Evolutionary conservation across 2,888 invertebrate species (phyloP).

Genomic region (Autographa pulchrina): DNA sequence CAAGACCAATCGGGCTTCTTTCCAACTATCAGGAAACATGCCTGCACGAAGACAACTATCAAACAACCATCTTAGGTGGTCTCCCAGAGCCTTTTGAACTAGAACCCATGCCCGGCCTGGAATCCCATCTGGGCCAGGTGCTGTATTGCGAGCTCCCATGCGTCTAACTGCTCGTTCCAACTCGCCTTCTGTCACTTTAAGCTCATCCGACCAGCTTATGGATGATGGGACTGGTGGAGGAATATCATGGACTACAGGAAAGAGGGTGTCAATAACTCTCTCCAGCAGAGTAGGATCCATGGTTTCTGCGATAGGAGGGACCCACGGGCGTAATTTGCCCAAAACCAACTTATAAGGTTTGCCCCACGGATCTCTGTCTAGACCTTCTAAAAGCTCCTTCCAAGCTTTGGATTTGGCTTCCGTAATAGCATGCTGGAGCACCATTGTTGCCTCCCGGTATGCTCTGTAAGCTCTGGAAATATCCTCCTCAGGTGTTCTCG

Average conservation of each 20-base stretch:
- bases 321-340: background rate
- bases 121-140: background rate
- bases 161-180: background rate
- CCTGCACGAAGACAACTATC: background rate
- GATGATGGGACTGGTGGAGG: too few relatives aligned
- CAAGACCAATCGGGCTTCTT: background rate
- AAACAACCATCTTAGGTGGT: background rate
- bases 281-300: background rate
- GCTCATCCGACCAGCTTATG: too few relatives aligned
- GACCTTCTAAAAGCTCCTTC: background rate
- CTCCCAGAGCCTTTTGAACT: background rate
- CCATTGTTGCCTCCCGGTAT: background rate
- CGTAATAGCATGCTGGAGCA: background rate
- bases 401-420: too few relatives aligned
- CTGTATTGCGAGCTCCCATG: background rate
- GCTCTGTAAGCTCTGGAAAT: conserved; percentile 1
- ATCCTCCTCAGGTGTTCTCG: background rate
- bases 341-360: background rate
- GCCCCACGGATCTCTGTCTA: too few relatives aligned
- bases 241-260: too few relatives aligned
- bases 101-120: background rate
- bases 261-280: background rate
- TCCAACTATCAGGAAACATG: background rate
- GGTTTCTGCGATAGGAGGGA: conserved; percentile 3
- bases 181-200: too few relatives aligned